Base-by-base conservation (phyloP, 2,888 invertebrate species). In the Dorcus hopei region DNA sequence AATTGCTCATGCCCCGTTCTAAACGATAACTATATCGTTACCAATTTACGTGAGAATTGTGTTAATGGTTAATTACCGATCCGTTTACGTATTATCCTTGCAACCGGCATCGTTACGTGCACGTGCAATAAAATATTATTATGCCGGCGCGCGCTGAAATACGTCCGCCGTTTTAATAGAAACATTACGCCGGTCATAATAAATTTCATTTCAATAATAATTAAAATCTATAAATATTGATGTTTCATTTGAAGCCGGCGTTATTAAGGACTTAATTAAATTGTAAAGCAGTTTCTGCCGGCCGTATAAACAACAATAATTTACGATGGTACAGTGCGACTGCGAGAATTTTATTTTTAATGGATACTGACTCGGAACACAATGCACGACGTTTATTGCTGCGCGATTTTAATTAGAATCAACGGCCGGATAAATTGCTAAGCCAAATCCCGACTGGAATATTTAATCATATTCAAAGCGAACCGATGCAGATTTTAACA, bases 11-110 rank as follows among this genome's bases (percentile, higher is more conserved):
- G 54, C 59, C 49, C 63, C 45, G 62, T 61, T 58, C 62, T 65
- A 68, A 68, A 66, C 68, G 64, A 66, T 66, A 66, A 68, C 64
- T 68, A 64, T 65, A 68, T 66, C 66, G 65, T 66, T 66, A 62
- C 61, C 63, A 62, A 66, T 68, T 68, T 66, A 68, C 66, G 68
- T 66, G 68, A 65, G 64, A 61, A 61, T 59, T 62, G 61, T 59
- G 58, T 66, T 65, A 66, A 68, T 68, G 58, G 59, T 63, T 56
- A 58, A 62, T 62, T 45, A 45, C 45, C 16, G 23, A 45, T 11
- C 45, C 45, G 14, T 19, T 9, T 45, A 16, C 45, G 23, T 45
- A 45, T 41, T 45, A 45, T 45, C 16, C 45, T 45, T 45, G 23
- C 23, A 45, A 45, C 45, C 45, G 14, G 23, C 23, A 45, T 19